Evolutionary conservation across 2,888 invertebrate genomes (phyloP), one percentile per base, ranked within the genome.

Genomic region (Apodemia zela): DNA sequence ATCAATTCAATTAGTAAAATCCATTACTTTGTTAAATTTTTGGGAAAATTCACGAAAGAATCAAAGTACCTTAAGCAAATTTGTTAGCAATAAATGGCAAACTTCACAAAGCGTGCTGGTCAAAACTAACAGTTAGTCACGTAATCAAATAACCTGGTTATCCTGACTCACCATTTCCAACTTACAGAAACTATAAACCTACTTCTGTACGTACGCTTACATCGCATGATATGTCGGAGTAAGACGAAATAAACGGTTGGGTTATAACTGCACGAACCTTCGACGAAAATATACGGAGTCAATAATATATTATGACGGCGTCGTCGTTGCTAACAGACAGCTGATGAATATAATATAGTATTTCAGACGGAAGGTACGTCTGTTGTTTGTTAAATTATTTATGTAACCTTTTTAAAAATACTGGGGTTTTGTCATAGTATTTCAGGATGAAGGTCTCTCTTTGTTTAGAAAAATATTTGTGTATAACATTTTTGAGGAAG

Each of bases 221-320:
- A 57, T 57, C 57, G 57, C 57, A 57, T 57, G 57, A 15, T n/a
- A 15, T 57, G 51, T 25, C 51, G 29, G 25, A 25, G 25, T 25
- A 29, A 25, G 25, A 15, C 8, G 54, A 25, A 57, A 57, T 8
- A 57, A n/a, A 29, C 25, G 57, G 15, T 29, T 57, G 29, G 25
- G n/a, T 29, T 57, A 57, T n/a, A 29, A 57, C 15, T 54, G 29
- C 54, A 54, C 54, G 54, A 54, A 54, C 54, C 13, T 51, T 29
- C 54, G 25, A 54, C n/a, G 25, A n/a, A 54, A 54, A 54, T 54
- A 54, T 7, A 29, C 29, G 13, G 25, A 54, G 25, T 54, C 54
- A 54, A 54, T 54, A 54, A 54, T 54, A 29, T 54, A 45, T 45
- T 21, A 3, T 45, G 45, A 45, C 15, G 45, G n/a, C 45, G n/a